Base-by-base conservation (phyloP, 2,888 invertebrate species). In the Ophion ellenae region DNA sequence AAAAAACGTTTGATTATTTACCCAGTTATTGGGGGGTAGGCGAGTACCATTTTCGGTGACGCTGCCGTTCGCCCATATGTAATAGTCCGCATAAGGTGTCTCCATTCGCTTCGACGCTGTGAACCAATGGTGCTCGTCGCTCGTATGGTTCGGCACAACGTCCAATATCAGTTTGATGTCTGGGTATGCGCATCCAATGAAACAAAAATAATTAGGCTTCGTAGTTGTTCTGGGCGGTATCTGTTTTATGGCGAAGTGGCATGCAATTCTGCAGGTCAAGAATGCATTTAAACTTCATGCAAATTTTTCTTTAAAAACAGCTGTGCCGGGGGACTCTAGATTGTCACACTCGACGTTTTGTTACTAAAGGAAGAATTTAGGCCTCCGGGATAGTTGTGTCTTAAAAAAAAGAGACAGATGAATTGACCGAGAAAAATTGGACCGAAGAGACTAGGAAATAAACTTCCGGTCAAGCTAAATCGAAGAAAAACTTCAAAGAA, bases 1-100 rank as follows among this genome's bases (percentile, higher is more conserved):
- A 61, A 61, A 53, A 66, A 9, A 61, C 36, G 0, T 66, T n/a
- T 14, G 11, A 61, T 32, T 82, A 89, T 93, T 94, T 94, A 97
- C 97, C 97, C 97, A 97, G 92, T 97, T 97, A 92, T 97, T 97
- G 1, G 97, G 97, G 1, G 97, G 97, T 61, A 93, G 91, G 83
- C 90, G 95, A 87, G 88, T 92, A 40, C 92, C 96, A 90, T 89
- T 59, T 5, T 81, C 47, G 69, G 89, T 85, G 0, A 86, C 32
- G 9, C 80, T 87, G 17, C 92, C 91, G 47, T 91, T 85, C 11
- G 89, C 84, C 93, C 93, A 93, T 32, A 92, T 78, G 9, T 93
- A 93, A 81, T 91, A 93, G 78, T 91, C 83, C 4, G 77, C 87
- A 36, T 91, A 92, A 2, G 88, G 87, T 0, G 87, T 74, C 5